Evolutionary conservation across 64 coral and sea anemone species (phyloP).

Genomic region (Pocillopora damicornis): DNA sequence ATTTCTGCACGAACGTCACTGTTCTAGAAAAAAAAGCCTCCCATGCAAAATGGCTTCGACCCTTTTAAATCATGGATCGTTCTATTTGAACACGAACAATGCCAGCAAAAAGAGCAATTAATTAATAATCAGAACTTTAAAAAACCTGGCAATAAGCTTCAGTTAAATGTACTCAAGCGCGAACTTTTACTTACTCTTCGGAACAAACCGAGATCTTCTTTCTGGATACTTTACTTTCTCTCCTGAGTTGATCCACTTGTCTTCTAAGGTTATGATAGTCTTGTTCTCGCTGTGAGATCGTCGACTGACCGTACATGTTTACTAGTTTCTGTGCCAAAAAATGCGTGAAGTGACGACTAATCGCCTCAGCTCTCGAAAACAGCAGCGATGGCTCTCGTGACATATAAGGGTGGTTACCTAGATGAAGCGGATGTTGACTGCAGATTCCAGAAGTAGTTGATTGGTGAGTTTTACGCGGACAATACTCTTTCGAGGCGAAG

Average conservation of each 20-base stretch:
- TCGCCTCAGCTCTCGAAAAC: not conserved
- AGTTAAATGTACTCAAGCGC: not conserved
- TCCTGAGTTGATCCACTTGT: constrained; percentile 28
- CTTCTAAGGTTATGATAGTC: constrained; percentile 29
- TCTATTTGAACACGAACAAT: not conserved
- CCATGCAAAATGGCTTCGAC: not conserved
- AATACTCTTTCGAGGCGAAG: not conserved
- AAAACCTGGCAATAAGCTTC: not conserved
- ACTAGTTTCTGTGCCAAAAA: not conserved
- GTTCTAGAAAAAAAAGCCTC: not conserved
- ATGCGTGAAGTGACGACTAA: no score
- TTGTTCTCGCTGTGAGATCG: constrained; percentile 38
- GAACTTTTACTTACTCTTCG: constrained; percentile 9
- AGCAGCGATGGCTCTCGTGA: not conserved
- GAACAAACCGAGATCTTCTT: constrained; percentile 41
- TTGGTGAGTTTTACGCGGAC: constrained; percentile 1
- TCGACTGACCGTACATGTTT: constrained; percentile 33
- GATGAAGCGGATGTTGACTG: not conserved
- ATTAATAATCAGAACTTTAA: constrained; percentile 6
- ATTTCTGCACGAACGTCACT: not conserved
- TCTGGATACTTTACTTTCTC: not conserved
- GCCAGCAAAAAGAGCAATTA: not conserved
- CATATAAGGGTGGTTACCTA: not conserved
- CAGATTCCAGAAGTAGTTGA: not conserved
- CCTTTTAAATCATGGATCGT: not conserved